These are phyloP conservation scores for Nematolebias whitei DNA, from an alignment of 2,113 vertebrate genomes.

Conservation along the genomic window DNA sequence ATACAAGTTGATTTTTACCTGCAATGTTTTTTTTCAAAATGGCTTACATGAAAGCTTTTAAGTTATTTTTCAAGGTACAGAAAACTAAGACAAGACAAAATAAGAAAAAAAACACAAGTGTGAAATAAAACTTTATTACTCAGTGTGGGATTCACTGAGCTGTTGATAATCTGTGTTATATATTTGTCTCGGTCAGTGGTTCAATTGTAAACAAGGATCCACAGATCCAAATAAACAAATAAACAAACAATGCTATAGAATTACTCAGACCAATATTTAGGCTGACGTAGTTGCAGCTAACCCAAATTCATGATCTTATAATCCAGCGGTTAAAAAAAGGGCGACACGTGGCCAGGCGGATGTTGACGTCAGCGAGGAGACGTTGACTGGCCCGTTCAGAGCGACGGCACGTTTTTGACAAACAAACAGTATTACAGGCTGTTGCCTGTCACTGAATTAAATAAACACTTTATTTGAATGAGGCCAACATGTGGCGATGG, in stretches of 20 bases:
- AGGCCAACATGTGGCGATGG: no score
- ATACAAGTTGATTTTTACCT: no score
- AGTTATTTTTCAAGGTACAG: no score
- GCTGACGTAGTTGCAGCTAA: slow-evolving; percentile 67
- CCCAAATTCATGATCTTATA: slow-evolving; percentile 74
- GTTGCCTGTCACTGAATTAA: slow-evolving; percentile 16
- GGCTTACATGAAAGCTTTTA: no score
- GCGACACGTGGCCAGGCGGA: slow-evolving; percentile 22
- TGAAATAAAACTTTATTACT: no score
- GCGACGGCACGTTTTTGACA: slow-evolving; percentile 11
- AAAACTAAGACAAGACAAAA: no score
- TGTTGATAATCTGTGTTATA: background rate
- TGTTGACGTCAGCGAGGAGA: slow-evolving; percentile 30
- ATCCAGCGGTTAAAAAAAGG: slow-evolving; percentile 66
- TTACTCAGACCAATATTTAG: slow-evolving; percentile 63
- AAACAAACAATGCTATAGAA: slow-evolving; percentile 31
- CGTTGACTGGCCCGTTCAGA: slow-evolving; percentile 26
- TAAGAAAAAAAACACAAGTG: no score
- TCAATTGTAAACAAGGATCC: slow-evolving; percentile 8
- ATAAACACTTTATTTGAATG: background rate
- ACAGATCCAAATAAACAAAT: slow-evolving; percentile 31
- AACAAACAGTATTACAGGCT: slow-evolving; percentile 20
- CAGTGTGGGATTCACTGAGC: no score
- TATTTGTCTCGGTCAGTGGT: background rate
- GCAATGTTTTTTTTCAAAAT: no score